Conservation (phyloP, 2,888 invertebrate species). For the Cistogaster globosa region DNA sequence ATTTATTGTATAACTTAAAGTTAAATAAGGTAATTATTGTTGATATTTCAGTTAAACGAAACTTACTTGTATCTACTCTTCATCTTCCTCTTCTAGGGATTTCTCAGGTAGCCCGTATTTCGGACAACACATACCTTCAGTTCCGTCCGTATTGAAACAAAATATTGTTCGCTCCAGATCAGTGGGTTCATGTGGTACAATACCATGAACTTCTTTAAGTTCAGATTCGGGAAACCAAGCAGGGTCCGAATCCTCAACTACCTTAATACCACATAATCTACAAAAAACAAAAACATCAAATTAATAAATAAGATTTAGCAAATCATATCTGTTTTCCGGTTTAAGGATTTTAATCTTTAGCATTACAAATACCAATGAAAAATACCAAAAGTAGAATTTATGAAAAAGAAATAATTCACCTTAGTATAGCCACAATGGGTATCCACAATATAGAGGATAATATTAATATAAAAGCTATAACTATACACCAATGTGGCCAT, state of each 20-base stretch:
- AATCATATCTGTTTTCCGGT: too few species aligned
- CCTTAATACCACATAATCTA: slow-evolving; percentile 90
- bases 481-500: slow-evolving; percentile 94
- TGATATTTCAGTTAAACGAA: slow-evolving; percentile 25
- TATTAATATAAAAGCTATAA: slow-evolving; percentile 89
- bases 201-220: slow-evolving; percentile 93
- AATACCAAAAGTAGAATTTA: too few species aligned
- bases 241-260: slow-evolving; percentile 94
- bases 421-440: slow-evolving; percentile 90
- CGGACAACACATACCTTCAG: slow-evolving; percentile 92
- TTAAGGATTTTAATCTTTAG: too few species aligned
- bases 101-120: slow-evolving; percentile 83
- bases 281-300: not conserved
- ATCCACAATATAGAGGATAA: slow-evolving; percentile 94
- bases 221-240: slow-evolving; percentile 96
- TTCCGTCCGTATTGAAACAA: slow-evolving; percentile 92
- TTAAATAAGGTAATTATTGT: slow-evolving; percentile 62
- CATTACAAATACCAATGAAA: too few species aligned
- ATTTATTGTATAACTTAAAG: slow-evolving; percentile 49
- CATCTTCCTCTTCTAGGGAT: slow-evolving; percentile 82
- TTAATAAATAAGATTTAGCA: too few species aligned
- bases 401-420: slow-evolving; percentile 83
- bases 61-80: slow-evolving; percentile 71
- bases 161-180: slow-evolving; percentile 90
- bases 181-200: slow-evolving; percentile 92